A percentile compares a stretch with the other conserved stretches of the same genome.
These are phyloP conservation scores for Typhlichthys eigenmanni DNA, from an alignment of 2,797 vertebrate species.

Conservation along the genomic window DNA sequence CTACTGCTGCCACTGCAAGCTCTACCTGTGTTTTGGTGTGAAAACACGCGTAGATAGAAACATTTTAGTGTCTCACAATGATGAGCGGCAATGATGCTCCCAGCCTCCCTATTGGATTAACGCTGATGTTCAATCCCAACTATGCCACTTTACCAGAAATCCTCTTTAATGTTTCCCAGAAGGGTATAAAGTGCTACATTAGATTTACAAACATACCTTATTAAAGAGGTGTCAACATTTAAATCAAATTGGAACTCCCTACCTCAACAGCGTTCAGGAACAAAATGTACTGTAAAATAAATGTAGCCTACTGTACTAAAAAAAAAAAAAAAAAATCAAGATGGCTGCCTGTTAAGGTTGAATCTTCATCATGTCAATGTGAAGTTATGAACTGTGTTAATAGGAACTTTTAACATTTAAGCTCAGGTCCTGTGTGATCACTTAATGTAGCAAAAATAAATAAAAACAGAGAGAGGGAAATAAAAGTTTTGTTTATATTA, in stretches of 20 bases:
- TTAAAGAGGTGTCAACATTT: conserved; percentile 27
- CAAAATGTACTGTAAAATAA: conserved; percentile 38
- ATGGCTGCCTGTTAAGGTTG: too few relatives aligned
- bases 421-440: background rate
- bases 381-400: conserved; percentile 1
- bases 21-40: background rate
- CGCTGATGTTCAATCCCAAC: conserved; percentile 17
- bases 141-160: conserved; percentile 15
- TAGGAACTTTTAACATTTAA: conserved; percentile 28
- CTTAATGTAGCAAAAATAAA: too few relatives aligned
- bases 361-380: too few relatives aligned
- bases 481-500: too few relatives aligned
- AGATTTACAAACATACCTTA: conserved; percentile 17
- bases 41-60: conserved; percentile 8
- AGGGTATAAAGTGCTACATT: conserved; percentile 25
- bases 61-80: background rate
- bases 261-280: conserved; percentile 11
- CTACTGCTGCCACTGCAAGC: background rate
- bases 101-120: conserved; percentile 33
- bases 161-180: background rate
- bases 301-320: background rate
- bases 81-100: conserved; percentile 5
- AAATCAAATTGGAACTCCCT: conserved; percentile 31
- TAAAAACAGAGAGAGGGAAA: too few relatives aligned
- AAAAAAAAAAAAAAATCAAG: background rate